Evolutionary conservation across 2,888 invertebrate species (phyloP), one percentile per base, ranked within the genome.

Genomic region (Leptothorax acervorum): DNA sequence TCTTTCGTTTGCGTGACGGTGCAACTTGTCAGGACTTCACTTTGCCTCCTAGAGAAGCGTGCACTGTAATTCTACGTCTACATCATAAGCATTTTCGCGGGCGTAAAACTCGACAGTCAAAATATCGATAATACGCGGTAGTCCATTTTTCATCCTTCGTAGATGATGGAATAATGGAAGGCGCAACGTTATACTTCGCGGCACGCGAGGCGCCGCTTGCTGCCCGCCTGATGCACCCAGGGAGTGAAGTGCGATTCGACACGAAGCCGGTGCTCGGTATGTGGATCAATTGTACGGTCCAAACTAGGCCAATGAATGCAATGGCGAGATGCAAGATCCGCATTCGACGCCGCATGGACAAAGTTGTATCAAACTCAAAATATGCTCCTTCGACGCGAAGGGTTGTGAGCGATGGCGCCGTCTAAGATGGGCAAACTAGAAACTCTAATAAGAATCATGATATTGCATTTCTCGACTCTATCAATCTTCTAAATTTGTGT

Each of bases 281-380:
- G 78, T 82, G 76, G 78, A 87, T 87, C 87, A 87, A 87, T 87
- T 87, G 87, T 87, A 81, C 81, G 23, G 12, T n/a, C 48, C 68
- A 53, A 87, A 87, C 71, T 85, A 81, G 87, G 87, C 85, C 83
- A 87, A 85, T 78, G 87, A 87, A 78, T 85, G 60, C 73, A 65
- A 42, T 53, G 18, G 55, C 63, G 57, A 74, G 57, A 82, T 75
- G 73, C 63, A 53, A 84, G 83, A 68, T 82, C 71, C 53, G 60
- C 55, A 83, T 82, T 78, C 45, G 83, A 28, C 45, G 39, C 68
- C 45, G 28, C 70, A 55, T 23, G 23, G 39, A 60, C 81, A 66
- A 73, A 73, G 78, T 82, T 12, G 9, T 35, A 66, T 83, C 51
- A 8, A 60, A 48, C 42, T 79, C 79, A n/a, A 79, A 79, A 62